Conservation (phyloP, 2,888 invertebrate genomes). For the Erebia ligea region DNA sequence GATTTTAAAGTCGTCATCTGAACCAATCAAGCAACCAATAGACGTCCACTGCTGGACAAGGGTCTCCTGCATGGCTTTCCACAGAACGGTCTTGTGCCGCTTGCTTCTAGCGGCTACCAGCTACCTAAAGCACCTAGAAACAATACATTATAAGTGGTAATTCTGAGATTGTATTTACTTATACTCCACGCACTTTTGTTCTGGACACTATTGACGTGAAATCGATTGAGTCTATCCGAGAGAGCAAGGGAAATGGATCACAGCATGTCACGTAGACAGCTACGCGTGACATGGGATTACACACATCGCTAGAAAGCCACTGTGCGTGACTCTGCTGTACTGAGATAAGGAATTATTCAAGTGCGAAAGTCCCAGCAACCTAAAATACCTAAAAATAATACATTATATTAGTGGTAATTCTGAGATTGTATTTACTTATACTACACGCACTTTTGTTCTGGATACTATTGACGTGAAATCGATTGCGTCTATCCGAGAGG, state of each 20-base stretch:
- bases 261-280: conserved; percentile 14
- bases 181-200: neutral
- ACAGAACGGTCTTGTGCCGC: no score
- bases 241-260: conserved; percentile 19
- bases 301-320: neutral
- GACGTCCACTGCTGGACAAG: no score
- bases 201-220: conserved; percentile 7
- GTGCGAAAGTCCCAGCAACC: neutral
- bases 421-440: neutral
- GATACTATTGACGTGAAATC: conserved; percentile 11
- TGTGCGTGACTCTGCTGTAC: neutral
- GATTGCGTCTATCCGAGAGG: conserved; percentile 9
- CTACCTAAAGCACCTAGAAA: no score
- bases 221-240: conserved; percentile 12
- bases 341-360: neutral
- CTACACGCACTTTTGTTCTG: neutral
- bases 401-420: neutral
- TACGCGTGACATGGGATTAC: conserved; percentile 16
- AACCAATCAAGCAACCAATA: no score
- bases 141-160: neutral
- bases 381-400: no score
- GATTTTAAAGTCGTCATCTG: no score
- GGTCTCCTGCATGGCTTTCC: no score
- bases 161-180: neutral
- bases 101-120: no score